A percentile compares a stretch with the other conserved stretches of the same genome.
Conservation (phyloP, 2,888 invertebrate species). For the Ormyrus nitidulus region DNA sequence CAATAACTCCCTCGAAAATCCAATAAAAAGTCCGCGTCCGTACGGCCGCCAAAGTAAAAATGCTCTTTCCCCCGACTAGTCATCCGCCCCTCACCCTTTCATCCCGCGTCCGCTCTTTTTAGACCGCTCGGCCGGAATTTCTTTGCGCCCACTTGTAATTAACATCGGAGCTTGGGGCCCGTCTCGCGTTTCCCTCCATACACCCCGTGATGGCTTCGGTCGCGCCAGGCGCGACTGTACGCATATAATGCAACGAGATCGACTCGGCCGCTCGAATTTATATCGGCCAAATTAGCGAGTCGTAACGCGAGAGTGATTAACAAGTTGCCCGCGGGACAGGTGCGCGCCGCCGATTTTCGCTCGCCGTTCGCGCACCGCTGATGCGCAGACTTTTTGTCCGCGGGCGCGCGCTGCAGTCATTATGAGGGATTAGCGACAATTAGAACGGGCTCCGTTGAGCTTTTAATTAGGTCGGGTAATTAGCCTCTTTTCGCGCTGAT, state of each 20-base stretch:
- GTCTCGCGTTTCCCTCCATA: neutral
- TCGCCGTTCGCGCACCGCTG: neutral
- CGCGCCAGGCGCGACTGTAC: neutral
- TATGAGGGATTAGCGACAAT: constrained; percentile 30
- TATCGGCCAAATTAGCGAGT: constrained; percentile 30
- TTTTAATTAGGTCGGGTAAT: constrained; percentile 38
- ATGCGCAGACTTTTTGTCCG: no score
- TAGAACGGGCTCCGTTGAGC: neutral
- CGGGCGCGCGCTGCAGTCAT: neutral
- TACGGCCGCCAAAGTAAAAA: no score
- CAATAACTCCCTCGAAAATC: no score
- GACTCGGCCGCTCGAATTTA: neutral
- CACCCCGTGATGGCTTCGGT: neutral
- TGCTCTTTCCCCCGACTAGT: neutral
- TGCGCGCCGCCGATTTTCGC: constrained; percentile 26
- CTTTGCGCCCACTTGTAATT: constrained; percentile 10
- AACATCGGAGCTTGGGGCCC: neutral
- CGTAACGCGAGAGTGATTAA: neutral
- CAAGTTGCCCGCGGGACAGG: constrained; percentile 1
- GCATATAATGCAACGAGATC: neutral
- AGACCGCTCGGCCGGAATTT: neutral
- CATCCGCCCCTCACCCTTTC: neutral
- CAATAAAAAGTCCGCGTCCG: no score
- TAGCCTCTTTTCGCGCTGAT: neutral
- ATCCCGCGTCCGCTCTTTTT: neutral